phyloP scores from a whole-genome alignment of 2,797 vertebrate species.

The Avahi laniger region DNA sequence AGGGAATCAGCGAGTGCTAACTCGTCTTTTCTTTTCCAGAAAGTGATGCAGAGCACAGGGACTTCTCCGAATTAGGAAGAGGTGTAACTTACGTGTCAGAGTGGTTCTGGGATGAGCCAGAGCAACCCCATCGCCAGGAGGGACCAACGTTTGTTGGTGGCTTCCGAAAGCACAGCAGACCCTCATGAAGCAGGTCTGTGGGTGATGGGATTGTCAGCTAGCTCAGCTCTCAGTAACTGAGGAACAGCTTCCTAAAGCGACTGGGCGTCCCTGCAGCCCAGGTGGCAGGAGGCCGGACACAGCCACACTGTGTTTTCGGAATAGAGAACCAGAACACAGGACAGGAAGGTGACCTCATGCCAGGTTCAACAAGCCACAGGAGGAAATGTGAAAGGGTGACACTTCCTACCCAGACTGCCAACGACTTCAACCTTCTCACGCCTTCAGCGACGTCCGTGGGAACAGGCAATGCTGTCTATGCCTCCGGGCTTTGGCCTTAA shows the following conservation, averaged over 20 bases:
- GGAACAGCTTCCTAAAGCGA: not conserved
- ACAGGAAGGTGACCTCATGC: not conserved
- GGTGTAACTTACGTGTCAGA: not conserved
- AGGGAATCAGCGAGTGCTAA: not conserved
- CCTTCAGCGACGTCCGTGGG: fast-evolving
- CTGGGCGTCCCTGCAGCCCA: too few relatives aligned
- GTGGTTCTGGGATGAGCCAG: not conserved
- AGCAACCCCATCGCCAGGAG: too few relatives aligned
- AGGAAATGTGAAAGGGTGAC: not conserved
- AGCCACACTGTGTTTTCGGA: not conserved
- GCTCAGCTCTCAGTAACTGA: not conserved
- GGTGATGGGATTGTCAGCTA: not conserved
- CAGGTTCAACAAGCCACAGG: too few relatives aligned
- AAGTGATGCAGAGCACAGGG: fast-evolving
- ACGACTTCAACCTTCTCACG: not conserved
- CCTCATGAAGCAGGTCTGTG: not conserved
- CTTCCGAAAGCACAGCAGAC: not conserved
- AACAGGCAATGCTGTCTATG: too few relatives aligned
- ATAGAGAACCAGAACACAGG: not conserved
- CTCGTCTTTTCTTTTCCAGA: not conserved
- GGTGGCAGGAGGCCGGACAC: not conserved
- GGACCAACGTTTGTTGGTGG: not conserved
- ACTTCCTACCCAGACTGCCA: not conserved
- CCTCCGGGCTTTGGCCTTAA: not conserved
- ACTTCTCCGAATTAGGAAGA: not conserved